Evolutionary conservation across 2,888 invertebrate genomes (phyloP).

Genomic region (Epistrophe eligans): DNA sequence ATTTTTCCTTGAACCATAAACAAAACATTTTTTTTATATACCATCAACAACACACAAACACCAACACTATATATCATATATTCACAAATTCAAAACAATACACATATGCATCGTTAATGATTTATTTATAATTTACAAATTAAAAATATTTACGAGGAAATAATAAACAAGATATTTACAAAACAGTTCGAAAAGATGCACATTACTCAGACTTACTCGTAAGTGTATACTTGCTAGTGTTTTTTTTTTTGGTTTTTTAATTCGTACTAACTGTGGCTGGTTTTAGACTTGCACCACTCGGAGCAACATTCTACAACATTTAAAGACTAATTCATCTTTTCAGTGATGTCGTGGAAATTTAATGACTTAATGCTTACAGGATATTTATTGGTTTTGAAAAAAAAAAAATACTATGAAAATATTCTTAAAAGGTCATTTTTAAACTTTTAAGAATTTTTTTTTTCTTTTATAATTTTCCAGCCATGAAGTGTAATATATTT

Average conservation of each 20-base stretch:
- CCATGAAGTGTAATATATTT: no score
- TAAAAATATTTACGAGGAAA: conserved; percentile 66
- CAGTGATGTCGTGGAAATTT: conserved; percentile 5
- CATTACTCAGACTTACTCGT: neutral
- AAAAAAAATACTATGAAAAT: no score
- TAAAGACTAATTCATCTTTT: conserved; percentile 42
- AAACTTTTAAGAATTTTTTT: no score
- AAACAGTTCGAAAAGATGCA: conserved; percentile 12
- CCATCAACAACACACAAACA: neutral
- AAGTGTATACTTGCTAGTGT: neutral
- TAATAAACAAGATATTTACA: conserved; percentile 53
- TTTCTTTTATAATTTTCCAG: no score
- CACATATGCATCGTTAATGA: conserved; percentile 4
- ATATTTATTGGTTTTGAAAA: conserved; percentile 20
- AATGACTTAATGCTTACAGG: conserved; percentile 1
- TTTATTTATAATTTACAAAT: conserved; percentile 59
- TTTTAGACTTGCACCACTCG: conserved; percentile 14
- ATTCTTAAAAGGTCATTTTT: no score
- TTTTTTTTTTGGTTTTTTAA: neutral
- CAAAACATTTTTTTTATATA: neutral
- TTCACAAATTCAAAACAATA: neutral
- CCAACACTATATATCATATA: neutral
- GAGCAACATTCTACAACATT: conserved; percentile 40
- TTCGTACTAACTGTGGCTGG: neutral
- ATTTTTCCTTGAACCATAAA: conserved; percentile 65